Conservation (phyloP, 1,140 invertebrate species). For the Apis dorsata region DNA sequence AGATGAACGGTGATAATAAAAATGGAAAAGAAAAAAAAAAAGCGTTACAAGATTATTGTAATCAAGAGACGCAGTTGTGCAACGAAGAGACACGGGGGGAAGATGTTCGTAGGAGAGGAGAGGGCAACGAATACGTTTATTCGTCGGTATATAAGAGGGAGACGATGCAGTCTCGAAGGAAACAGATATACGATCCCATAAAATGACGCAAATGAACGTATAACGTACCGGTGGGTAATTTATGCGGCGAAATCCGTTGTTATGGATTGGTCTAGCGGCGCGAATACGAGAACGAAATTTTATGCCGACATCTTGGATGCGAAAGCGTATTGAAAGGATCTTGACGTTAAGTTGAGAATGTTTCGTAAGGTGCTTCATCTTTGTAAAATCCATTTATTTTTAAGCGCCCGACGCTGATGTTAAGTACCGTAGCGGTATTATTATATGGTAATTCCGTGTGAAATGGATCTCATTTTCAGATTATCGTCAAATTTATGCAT, state of each 20-base stretch:
- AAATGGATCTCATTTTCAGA: too few relatives aligned
- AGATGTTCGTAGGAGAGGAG: neutral
- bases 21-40: neutral
- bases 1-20: conserved; percentile 44
- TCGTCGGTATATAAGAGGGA: neutral
- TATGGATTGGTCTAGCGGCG: neutral
- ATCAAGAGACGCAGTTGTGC: conserved; percentile 2
- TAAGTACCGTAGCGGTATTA: neutral
- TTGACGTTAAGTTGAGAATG: neutral
- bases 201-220: conserved; percentile 42
- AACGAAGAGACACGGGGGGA: neutral
- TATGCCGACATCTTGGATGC: neutral
- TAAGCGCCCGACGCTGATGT: too few relatives aligned
- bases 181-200: conserved; percentile 37
- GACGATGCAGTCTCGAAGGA: neutral
- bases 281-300: neutral
- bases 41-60: conserved; percentile 28
- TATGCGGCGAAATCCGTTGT: conserved; percentile 7
- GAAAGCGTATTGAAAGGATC: neutral
- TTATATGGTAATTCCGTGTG: too few relatives aligned
- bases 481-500: too few relatives aligned
- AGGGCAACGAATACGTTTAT: neutral
- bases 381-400: neutral
- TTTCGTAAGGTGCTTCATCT: neutral
- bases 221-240: conserved; percentile 14